These are phyloP conservation scores for Microtus montanus DNA, from an alignment of 2,113 vertebrate genomes.

Conservation along the genomic window DNA sequence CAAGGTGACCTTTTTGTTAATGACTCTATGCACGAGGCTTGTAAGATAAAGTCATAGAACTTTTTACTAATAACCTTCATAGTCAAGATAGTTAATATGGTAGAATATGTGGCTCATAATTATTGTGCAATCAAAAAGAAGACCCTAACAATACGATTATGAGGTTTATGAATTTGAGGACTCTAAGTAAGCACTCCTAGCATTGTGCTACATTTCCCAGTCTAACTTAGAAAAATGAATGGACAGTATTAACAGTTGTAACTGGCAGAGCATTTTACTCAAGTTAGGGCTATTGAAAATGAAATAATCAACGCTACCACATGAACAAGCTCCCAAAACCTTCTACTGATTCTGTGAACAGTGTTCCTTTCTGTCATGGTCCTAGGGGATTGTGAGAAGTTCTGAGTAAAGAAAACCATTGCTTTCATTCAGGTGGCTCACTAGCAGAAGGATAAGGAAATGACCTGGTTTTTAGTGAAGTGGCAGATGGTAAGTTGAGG, in stretches of 20 bases:
- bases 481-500: not conserved
- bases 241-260: not conserved
- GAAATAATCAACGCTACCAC: conserved; percentile 27
- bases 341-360: not conserved
- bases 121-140: not conserved
- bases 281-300: not conserved
- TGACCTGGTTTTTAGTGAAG: not conserved
- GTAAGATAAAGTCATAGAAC: not conserved
- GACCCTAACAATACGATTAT: not conserved
- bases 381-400: not conserved
- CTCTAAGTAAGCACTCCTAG: not conserved
- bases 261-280: not conserved
- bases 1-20: not conserved
- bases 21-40: not conserved
- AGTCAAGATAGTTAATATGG: not conserved
- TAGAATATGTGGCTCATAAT: not conserved
- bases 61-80: not conserved
- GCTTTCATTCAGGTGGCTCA: not conserved
- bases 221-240: not conserved
- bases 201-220: not conserved
- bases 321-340: not conserved
- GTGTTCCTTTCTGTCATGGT: not conserved
- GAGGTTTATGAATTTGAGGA: not conserved
- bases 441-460: not conserved
- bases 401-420: not conserved